Evolutionary conservation across 2,113 vertebrate species (phyloP).

Genomic region (Cottus gobio): DNA sequence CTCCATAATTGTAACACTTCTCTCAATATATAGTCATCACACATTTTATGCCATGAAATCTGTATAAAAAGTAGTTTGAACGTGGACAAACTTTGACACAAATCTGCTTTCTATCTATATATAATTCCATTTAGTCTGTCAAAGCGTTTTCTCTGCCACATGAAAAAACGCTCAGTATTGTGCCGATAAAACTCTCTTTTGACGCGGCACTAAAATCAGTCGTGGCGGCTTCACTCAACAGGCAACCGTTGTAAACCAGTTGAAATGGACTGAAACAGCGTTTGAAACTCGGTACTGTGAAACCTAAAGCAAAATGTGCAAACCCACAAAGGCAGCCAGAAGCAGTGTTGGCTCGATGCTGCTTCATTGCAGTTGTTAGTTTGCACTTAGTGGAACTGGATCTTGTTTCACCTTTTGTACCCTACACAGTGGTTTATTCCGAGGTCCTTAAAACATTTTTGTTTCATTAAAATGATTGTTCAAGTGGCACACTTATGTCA

Average conservation of each 20-base stretch:
- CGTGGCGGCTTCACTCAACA: not conserved
- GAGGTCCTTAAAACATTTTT: constrained; percentile 8
- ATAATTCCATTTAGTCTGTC: not conserved
- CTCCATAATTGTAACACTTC: not conserved
- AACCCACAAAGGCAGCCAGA: not conserved
- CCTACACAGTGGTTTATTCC: not conserved
- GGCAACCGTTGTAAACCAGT: constrained; percentile 9
- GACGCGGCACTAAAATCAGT: not conserved
- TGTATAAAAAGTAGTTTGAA: not conserved
- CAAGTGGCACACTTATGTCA: constrained; percentile 20
- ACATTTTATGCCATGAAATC: not conserved
- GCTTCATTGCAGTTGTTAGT: not conserved
- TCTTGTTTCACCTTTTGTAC: constrained; percentile 8
- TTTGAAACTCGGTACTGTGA: not conserved
- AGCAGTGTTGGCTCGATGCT: not conserved
- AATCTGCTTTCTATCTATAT: not conserved
- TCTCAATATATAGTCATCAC: not conserved
- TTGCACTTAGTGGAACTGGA: not conserved
- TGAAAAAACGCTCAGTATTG: not conserved
- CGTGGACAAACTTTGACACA: not conserved
- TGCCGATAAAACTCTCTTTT: constrained; percentile 5
- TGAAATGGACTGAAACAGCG: constrained; percentile 14
- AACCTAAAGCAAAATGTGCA: constrained; percentile 10
- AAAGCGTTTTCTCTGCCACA: constrained; percentile 2
- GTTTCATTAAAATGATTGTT: constrained; percentile 1